phyloP scores from a whole-genome alignment of 2,888 invertebrate species.

The Diarsia brunnea region DNA sequence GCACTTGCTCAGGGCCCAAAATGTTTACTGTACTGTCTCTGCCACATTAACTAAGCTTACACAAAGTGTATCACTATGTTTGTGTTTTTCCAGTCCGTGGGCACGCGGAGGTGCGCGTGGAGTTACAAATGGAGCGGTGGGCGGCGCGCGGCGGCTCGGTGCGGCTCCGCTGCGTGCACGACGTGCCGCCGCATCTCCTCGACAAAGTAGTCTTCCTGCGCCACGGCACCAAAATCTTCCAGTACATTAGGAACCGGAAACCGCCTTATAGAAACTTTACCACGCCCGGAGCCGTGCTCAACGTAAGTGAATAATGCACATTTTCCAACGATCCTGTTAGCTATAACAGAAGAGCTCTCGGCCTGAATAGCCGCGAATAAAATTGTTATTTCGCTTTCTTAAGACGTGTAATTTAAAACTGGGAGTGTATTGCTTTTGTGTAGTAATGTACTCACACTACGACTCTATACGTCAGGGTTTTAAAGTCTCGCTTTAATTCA shows the following conservation, averaged over 20 bases:
- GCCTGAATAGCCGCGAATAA: slow-evolving; percentile 45
- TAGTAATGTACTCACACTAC: slow-evolving; percentile 9
- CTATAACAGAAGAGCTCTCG: slow-evolving; percentile 45
- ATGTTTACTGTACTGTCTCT: neutral
- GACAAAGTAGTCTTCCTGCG: slow-evolving; percentile 95
- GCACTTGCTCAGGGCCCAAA: neutral
- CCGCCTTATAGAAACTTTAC: slow-evolving; percentile 93
- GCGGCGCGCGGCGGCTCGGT: slow-evolving; percentile 94
- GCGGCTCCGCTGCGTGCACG: slow-evolving; percentile 94
- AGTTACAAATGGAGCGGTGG: slow-evolving; percentile 93
- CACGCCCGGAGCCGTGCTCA: slow-evolving; percentile 93
- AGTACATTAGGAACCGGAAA: slow-evolving; percentile 94
- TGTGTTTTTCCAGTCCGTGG: slow-evolving; percentile 81
- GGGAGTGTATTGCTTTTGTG: slow-evolving; percentile 46
- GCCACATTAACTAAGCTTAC: slow-evolving; percentile 1
- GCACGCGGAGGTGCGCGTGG: slow-evolving; percentile 91
- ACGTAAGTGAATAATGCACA: slow-evolving; percentile 91
- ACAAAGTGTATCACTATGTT: slow-evolving; percentile 22
- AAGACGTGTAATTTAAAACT: slow-evolving; percentile 51
- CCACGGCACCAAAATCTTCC: slow-evolving; percentile 94
- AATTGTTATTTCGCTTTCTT: slow-evolving; percentile 52
- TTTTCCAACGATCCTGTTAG: slow-evolving; percentile 39
- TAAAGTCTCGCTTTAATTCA: slow-evolving; percentile 18
- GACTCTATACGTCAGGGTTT: slow-evolving; percentile 11
- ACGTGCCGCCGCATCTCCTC: slow-evolving; percentile 93